Percentiles rank a stretch among this genome's conserved stretches.
These are phyloP conservation scores for Pemphigus obesinymphae DNA, from an alignment of 1,140 invertebrate species.

Conservation along the genomic window DNA sequence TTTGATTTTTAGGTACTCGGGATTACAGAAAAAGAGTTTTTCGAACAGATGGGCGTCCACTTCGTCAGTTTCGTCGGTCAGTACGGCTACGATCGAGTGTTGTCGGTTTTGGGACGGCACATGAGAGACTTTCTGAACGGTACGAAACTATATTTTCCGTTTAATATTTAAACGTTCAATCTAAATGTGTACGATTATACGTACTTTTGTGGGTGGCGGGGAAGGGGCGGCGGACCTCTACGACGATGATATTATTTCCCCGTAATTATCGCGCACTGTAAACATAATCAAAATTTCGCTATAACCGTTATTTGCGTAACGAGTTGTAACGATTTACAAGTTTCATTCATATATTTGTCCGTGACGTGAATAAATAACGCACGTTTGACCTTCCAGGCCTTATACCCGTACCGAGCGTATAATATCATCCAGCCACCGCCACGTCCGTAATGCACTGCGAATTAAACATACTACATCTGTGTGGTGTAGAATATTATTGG, in stretches of 20 bases:
- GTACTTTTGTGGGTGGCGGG: too few relatives aligned
- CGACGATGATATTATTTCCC: too few relatives aligned
- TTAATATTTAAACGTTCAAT: too few relatives aligned
- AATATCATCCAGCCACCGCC: background rate
- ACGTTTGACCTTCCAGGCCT: background rate
- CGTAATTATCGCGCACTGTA: background rate
- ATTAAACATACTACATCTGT: background rate
- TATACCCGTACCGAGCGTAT: background rate
- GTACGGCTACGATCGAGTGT: conserved; percentile 87
- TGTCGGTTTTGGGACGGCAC: conserved; percentile 83
- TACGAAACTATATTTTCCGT: conserved; percentile 39
- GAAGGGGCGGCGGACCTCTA: too few relatives aligned
- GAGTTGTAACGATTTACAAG: background rate
- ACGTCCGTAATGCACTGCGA: background rate
- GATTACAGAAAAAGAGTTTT: conserved; percentile 78
- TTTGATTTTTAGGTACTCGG: conserved; percentile 64
- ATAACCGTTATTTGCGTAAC: background rate
- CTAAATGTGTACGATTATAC: too few relatives aligned
- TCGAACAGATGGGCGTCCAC: conserved; percentile 84
- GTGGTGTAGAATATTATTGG: background rate
- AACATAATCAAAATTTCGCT: background rate
- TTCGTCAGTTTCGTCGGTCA: conserved; percentile 89
- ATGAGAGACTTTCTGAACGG: conserved; percentile 95
- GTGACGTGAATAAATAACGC: background rate
- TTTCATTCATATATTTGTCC: background rate